A percentile compares a stretch with the other conserved stretches of the same genome.
Conservation (phyloP, 2,797 vertebrate species). For the Carapus acus region DNA sequence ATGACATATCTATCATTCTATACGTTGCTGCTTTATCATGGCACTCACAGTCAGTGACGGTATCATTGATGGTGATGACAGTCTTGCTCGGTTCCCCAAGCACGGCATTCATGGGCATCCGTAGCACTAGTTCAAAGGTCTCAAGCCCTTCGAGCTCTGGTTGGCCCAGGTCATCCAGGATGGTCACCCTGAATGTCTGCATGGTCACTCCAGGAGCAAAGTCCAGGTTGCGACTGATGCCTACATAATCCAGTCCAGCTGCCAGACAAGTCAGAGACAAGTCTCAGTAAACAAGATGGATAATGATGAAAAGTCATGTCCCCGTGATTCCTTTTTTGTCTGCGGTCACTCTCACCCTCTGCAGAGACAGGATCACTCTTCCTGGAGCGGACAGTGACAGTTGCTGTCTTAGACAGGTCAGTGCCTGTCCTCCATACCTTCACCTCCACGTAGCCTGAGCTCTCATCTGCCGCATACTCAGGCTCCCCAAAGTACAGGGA, state of each 20-base stretch:
- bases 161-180: slow-evolving; percentile 81
- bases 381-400: slow-evolving; percentile 75
- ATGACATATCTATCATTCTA: neutral
- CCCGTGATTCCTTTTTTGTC: neutral
- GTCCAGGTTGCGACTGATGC: slow-evolving; percentile 79
- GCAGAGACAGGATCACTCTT: slow-evolving; percentile 79
- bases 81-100: slow-evolving; percentile 82
- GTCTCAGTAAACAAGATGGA: neutral
- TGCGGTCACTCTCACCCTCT: slow-evolving; percentile 68
- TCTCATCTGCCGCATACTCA: slow-evolving; percentile 77
- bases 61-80: slow-evolving; percentile 79
- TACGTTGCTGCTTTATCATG: neutral
- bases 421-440: slow-evolving; percentile 81
- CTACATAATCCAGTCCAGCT: slow-evolving; percentile 84
- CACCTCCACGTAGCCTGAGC: slow-evolving; percentile 77
- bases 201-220: slow-evolving; percentile 80
- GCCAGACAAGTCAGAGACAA: neutral
- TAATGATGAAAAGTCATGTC: neutral
- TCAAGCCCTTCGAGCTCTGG: slow-evolving; percentile 79
- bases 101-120: slow-evolving; percentile 78
- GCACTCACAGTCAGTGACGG: slow-evolving; percentile 73
- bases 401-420: slow-evolving; percentile 80
- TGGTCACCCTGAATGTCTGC: slow-evolving; percentile 80
- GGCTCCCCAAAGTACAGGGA: slow-evolving; percentile 76
- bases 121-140: slow-evolving; percentile 80